Base-by-base conservation (phyloP, 2,113 vertebrate genomes). In the Tapirus terrestris region DNA sequence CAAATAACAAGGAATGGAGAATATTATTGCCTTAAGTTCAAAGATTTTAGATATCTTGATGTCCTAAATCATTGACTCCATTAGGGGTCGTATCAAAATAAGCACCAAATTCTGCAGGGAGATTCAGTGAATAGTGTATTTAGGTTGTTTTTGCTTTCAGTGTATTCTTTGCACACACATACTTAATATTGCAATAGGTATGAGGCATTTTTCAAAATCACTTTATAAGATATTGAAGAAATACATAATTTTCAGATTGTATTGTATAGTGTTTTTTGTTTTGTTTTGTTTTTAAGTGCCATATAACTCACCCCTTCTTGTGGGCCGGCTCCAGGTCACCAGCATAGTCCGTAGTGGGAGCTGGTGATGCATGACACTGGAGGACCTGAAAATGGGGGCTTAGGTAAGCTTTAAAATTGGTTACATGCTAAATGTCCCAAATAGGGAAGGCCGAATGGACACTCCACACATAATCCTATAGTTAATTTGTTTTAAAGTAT, bases 211-310 rank as follows among this genome's bases (percentile, higher is more conserved):
- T 97, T 92, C 86, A 96, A 92, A 94, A 92, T 97, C 95, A 96
- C 65, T 82, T 96, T 96, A 95, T 96, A 95, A 96, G 65, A 92
- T 95, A 96, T 85, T 96, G 90, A 97, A 97, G 88, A 91, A 97
- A 90, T 94, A 97, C 77, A 81, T 96, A 67, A 77, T 93, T 97
- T 96, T 93, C 95, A 97, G 95, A 98, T 96, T 92, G 72, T 94
- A 95, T 97, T 97, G 95, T 97, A 98, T 97, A 98, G 98, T 97
- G 92, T 81, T 96, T 97, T 96, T 97, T 98, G 93, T 97, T 98
- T 98, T 97, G 97, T 97, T 98, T 98, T 98, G 97, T 98, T 97
- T 98, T 98, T 75, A 98, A 98, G 98, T 98, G 97, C 97, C 98
- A 96, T 97, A 96, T 98, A 97, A 97, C 86, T 97, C 97, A 95